Evolutionary conservation across 2,888 invertebrate species (phyloP), one percentile per base, ranked within the genome.

Genomic region (Drosophila stalkeri): DNA sequence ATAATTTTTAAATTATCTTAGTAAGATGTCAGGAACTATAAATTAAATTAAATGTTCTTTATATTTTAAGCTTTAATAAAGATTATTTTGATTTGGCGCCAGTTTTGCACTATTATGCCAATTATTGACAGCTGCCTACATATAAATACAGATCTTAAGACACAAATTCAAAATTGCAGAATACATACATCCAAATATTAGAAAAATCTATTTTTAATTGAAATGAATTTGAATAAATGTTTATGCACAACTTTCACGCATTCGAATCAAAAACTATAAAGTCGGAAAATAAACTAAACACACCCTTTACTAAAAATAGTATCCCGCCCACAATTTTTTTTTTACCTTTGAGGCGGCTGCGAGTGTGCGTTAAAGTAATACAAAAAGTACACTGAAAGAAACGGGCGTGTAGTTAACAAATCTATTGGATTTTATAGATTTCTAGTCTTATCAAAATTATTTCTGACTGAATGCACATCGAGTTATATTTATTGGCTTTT

Each of bases 221-320:
- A 62, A 43, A 33, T 39, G 52, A 69, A 75, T 72, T 56, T 54
- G 61, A 62, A 61, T 66, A 70, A 83, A 71, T 84, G 75, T 81
- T 89, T 89, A 87, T 86, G 72, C 71, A 64, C 66, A 84, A 73
- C 64, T 71, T 75, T 84, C 72, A 71, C 66, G 62, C 64, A 71
- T 84, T 77, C 64, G 64, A 75, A 77, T 65, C 43, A 41, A 77
- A 76, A 75, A 72, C 75, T 71, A 80, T 88, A 63, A 75, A 88
- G 74, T 77, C 57, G 61, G 65, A 69, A 85, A 77, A 37, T 82
- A 83, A 89, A 78, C 76, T 63, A 83, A 77, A 86, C 75, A 83
- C 74, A 73, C 90, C 89, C 87, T 89, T 90, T 76, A 51, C 80
- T 87, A 89, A 80, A 84, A 89, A 90, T 89, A 86, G 75, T 61